phyloP scores from a whole-genome alignment of 2,888 invertebrate genomes.

The Parelbella ahira region DNA sequence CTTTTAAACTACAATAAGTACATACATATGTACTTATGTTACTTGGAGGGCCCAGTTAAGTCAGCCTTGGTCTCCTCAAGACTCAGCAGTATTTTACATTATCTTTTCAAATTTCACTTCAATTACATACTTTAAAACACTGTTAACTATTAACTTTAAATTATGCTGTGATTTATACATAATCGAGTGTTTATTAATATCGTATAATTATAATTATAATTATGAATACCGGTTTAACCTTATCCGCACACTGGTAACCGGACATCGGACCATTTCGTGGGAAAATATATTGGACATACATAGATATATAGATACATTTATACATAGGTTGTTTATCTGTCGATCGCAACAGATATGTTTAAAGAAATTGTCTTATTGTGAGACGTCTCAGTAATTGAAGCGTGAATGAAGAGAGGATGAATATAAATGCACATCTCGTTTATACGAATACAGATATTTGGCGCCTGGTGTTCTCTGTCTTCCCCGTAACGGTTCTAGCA shows the following conservation, averaged over 20 bases:
- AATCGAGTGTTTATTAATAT: constrained; percentile 63
- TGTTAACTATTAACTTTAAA: constrained; percentile 8
- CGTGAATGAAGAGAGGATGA: no score
- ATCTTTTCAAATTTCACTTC: constrained; percentile 18
- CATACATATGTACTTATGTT: no score
- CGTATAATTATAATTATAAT: constrained; percentile 58
- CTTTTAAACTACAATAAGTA: no score
- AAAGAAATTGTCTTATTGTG: neutral
- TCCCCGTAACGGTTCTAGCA: no score
- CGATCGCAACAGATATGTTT: neutral
- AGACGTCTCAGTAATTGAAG: no score
- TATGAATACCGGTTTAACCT: constrained; percentile 36
- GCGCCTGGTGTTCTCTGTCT: no score
- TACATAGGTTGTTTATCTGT: no score
- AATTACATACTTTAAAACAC: neutral
- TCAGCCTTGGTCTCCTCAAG: no score
- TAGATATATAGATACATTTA: neutral
- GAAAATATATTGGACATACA: constrained; percentile 22
- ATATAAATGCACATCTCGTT: no score
- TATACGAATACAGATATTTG: no score
- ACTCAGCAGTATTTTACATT: no score
- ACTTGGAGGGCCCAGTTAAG: no score
- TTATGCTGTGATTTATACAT: constrained; percentile 35
- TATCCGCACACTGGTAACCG: constrained; percentile 23
- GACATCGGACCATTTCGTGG: constrained; percentile 28